Evolutionary conservation across 2,888 invertebrate genomes (phyloP), one percentile per base, ranked within the genome.

Genomic region (Hipparchia semele): DNA sequence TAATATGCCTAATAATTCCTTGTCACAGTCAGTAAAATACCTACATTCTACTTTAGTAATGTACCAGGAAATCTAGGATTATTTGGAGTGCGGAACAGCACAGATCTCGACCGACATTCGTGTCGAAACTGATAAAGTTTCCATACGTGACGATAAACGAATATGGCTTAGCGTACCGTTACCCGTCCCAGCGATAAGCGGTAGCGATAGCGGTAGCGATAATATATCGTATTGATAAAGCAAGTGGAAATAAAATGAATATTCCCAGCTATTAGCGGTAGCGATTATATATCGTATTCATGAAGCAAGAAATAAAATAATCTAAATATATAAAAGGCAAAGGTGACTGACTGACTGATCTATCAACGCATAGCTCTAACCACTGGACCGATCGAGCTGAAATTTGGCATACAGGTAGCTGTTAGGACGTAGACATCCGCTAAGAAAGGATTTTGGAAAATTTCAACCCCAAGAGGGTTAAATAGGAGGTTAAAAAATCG

Each of bases 91-190:
- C 33, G 33, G 46, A 49, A 51, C 59, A 2, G 59, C 49, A 68
- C 59, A 68, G 68, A 68, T 59, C 58, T 73, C 61, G 76, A 68
- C 75, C 76, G 70, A 76, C 71, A 73, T 77, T 72, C 62, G 64
- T 65, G 73, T 64, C 73, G 75, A 64, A 71, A 74, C 77, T 73
- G 77, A 79, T 80, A 77, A 79, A 74, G 76, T 75, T 79, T 74
- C 72, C 73, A 74, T 77, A 80, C 80, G 80, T 79, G 80, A 80
- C 79, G 82, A 80, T 81, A 80, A 78, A 78, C 78, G 68, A 77
- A 78, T 80, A 75, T 76, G 77, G 79, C 73, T 75, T 75, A 76
- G 69, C 68, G 69, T 61, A 46, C 70, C 74, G 73, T 73, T 74
- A 75, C 77, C 59, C 58, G 70, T 70, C 5, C 67, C 64, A 73